Evolutionary conservation across 1,140 invertebrate genomes (phyloP).

Genomic region (Idris sp.): DNA sequence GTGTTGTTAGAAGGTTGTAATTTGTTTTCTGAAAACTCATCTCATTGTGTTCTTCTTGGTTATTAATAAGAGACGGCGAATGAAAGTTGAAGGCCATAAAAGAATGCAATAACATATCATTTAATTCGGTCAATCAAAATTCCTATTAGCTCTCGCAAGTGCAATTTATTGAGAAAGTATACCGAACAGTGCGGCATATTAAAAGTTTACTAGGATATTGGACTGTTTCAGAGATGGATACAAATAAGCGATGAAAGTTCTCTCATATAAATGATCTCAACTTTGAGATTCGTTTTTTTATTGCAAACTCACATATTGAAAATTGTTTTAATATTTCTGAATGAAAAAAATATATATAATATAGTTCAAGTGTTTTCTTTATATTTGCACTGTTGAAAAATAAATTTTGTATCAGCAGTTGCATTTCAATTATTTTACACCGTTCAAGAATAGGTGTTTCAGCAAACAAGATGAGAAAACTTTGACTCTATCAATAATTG

Average conservation of each 20-base stretch:
- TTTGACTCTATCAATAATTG: no score
- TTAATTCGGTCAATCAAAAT: slow-evolving; percentile 79
- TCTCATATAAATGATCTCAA: slow-evolving; percentile 46
- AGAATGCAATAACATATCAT: slow-evolving; percentile 72
- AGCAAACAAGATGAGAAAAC: no score
- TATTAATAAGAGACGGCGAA: slow-evolving; percentile 56
- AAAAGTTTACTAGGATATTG: slow-evolving; percentile 74
- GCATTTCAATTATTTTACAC: no score
- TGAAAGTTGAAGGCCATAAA: slow-evolving; percentile 68
- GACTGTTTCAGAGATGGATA: slow-evolving; percentile 57
- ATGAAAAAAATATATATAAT: no score
- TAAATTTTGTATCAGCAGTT: no score
- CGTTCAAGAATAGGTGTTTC: slow-evolving; percentile 7
- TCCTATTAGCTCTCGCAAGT: slow-evolving; percentile 75
- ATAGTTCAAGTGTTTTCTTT: no score
- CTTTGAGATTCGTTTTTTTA: slow-evolving; percentile 50
- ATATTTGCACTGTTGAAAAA: no score
- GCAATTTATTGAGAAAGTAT: slow-evolving; percentile 75
- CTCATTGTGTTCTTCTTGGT: no score
- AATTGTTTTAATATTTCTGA: no score
- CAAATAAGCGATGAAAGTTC: slow-evolving; percentile 56
- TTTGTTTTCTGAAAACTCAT: no score
- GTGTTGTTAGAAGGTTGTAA: no score
- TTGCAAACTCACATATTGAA: slow-evolving; percentile 8
- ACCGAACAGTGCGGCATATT: slow-evolving; percentile 72